Evolutionary conservation across 2,888 invertebrate species (phyloP), one percentile per base, ranked within the genome.

Genomic region (Pinctada fucata): DNA sequence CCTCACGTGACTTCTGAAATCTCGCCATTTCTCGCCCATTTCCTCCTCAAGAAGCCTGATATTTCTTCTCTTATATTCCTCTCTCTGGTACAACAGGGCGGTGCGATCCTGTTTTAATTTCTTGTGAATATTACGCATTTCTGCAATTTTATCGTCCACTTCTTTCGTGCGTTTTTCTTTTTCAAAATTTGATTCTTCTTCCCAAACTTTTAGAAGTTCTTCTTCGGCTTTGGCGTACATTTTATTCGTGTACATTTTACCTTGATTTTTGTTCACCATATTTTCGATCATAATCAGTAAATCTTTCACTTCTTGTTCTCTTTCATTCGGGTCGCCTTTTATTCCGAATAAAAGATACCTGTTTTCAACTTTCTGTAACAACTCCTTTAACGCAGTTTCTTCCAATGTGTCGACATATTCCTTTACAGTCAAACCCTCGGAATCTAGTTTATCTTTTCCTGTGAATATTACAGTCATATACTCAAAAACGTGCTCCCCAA

Each of bases 381-480:
- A 65, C 8, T 76, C 63, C 48, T 72, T 64, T 10, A 82, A 52
- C 5, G 50, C 49, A 47, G 16, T 51, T 50, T 6, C 13, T 6
- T 76, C 66, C 5, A 65, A 67, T 1, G 65, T 58, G 13, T 58
- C 31, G 10, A 82, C 52, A 52, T 67, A 82, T 0, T 72, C 65
- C 5, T 77, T 68, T 3, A 79, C 13, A 3, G 77, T 75, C 2
- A n/a, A 50, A 0, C 63, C 51, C 6, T 71, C 71, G 51, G 10
- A 13, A n/a, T 51, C 31, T 8, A 71, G 16, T 13, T 51, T 50
- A 51, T 71, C 51, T 71, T 71, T 71, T 16, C 31, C 4, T 16
- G 82, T 80, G 51, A 82, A 82, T 3, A 82, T 45, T 8, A 82
- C 69, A 4, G 79, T 77, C 70, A 82, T 50, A 58, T 72, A 75